Evolutionary conservation across 2,797 vertebrate species (phyloP).

Genomic region (Girardinus metallicus): DNA sequence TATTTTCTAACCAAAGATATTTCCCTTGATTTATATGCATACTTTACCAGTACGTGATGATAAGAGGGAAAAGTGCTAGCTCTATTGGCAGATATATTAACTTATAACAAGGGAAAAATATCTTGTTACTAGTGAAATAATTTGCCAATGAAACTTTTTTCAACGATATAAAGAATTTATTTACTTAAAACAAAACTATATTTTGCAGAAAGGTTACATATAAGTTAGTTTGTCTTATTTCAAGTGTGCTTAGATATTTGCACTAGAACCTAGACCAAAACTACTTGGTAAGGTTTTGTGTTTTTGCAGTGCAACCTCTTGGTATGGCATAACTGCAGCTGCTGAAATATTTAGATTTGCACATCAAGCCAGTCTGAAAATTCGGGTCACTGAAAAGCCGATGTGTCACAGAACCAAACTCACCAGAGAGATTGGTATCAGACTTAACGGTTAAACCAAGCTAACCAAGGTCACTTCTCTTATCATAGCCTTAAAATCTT

Average conservation of each 20-base stretch:
- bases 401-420: background rate
- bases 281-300: too few species aligned
- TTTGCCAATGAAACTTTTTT: too few species aligned
- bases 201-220: too few species aligned
- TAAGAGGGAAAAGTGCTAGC: too few species aligned
- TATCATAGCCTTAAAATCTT: background rate
- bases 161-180: too few species aligned
- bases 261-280: too few species aligned
- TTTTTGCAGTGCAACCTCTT: background rate
- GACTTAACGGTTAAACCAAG: background rate
- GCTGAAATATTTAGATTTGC: constrained; percentile 9
- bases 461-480: constrained; percentile 11
- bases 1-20: background rate
- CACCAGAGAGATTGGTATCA: constrained; percentile 1
- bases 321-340: background rate
- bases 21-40: background rate
- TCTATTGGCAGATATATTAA: too few species aligned
- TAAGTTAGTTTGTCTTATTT: too few species aligned
- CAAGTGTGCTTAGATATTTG: too few species aligned
- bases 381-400: background rate
- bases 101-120: too few species aligned
- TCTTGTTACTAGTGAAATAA: too few species aligned
- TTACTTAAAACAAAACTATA: too few species aligned
- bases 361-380: background rate
- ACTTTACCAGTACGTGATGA: background rate